phyloP scores from a whole-genome alignment of 1,140 invertebrate species.

The Steinernema feltiae region DNA sequence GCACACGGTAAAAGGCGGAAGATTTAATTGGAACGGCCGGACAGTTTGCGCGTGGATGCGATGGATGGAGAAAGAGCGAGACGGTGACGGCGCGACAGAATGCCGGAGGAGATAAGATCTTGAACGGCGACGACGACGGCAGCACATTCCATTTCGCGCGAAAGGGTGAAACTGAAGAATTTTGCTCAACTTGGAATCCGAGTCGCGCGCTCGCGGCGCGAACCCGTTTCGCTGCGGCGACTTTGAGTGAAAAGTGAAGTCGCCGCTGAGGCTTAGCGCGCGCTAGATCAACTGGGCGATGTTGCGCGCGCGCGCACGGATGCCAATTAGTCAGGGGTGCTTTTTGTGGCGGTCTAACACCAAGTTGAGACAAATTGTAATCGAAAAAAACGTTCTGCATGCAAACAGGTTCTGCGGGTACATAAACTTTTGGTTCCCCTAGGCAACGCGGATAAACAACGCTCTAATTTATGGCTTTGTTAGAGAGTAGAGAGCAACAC shows the following conservation, averaged over 20 bases:
- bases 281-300: not conserved
- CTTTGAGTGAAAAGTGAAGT: not conserved
- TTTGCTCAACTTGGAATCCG: constrained; percentile 7
- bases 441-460: no score
- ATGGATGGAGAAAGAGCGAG: constrained; percentile 11
- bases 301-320: not conserved
- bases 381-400: not conserved
- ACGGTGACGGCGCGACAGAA: not conserved
- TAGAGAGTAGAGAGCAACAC: no score
- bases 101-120: constrained; percentile 10
- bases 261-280: no score
- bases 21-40: not conserved
- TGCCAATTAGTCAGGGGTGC: not conserved
- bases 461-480: no score
- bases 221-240: not conserved
- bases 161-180: constrained; percentile 9
- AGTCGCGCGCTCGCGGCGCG: not conserved
- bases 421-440: no score
- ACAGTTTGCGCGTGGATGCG: not conserved
- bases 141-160: constrained; percentile 12
- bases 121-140: not conserved
- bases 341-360: not conserved
- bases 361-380: not conserved
- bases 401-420: no score
- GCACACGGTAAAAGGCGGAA: not conserved